phyloP scores from a whole-genome alignment of 92 coral and sea anemone species.

The Heteractis magnifica region DNA sequence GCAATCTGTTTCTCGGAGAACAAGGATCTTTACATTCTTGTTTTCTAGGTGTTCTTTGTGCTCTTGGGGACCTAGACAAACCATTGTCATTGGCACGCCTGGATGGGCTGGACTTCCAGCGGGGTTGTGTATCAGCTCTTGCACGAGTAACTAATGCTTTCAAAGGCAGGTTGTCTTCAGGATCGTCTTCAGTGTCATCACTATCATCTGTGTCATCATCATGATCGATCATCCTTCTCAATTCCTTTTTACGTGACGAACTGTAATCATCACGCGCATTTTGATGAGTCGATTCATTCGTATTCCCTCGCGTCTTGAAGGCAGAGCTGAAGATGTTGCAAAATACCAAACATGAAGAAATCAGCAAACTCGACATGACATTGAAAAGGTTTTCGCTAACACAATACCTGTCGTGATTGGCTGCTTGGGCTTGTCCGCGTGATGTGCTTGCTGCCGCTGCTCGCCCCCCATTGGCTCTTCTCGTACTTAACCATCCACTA shows the following conservation, averaged over 20 bases:
- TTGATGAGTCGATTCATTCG: not conserved
- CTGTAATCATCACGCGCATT: not conserved
- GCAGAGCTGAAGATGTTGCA: not conserved
- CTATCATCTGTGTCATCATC: conserved; percentile 4
- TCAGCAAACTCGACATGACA: not conserved
- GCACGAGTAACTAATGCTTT: not conserved
- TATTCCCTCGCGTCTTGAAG: not conserved
- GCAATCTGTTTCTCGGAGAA: not conserved
- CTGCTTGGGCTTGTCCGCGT: conserved; percentile 15
- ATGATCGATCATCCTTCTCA: not conserved
- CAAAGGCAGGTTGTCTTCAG: not conserved
- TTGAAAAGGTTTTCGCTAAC: not conserved
- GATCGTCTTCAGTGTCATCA: not conserved
- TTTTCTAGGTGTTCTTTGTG: not conserved
- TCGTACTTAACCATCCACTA: conserved; percentile 37
- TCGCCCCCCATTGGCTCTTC: conserved; percentile 20
- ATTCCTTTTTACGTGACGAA: not conserved
- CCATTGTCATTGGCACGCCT: not conserved
- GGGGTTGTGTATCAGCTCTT: not conserved
- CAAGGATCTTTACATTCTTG: not conserved
- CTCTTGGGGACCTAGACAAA: not conserved
- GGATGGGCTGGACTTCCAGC: not conserved
- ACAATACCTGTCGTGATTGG: not conserved
- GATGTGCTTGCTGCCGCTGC: conserved; percentile 23
- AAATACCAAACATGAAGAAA: not conserved